Evolutionary conservation across 1,140 invertebrate genomes (phyloP), one percentile per base, ranked within the genome.

Genomic region (Sarcophaga peregrina): DNA sequence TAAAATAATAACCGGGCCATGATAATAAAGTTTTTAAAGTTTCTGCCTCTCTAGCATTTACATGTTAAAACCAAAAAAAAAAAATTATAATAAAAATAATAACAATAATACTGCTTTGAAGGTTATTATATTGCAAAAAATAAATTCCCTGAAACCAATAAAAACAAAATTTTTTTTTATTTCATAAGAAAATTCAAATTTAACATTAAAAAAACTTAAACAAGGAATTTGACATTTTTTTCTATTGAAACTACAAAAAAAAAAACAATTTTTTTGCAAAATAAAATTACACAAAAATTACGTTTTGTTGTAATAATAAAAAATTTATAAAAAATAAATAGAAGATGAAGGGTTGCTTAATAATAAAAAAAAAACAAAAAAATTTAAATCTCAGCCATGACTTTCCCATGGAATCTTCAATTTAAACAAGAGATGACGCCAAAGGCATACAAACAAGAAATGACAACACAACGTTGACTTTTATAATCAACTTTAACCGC

Each of bases 381-480:
- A 76, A 13, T 52, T 4, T 37, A 1, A 37, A 4, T 4, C n/a
- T n/a, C 25, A 37, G 25, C 25, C 25, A 37, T 37, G 25, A 78
- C 50, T 78, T 78, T 78, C 75, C 75, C 75, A 78, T 78, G 47
- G 25, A 48, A 78, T 52, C 20, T 78, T 50, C 47, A 17, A 17
- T 74, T 74, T 13, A 9, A 45, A 74, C 75, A 68, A 68, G 47
- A 78, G 25, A 50, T n/a, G 25, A 78, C n/a, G 50, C 9, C 45
- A 9, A 45, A 78, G 37, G 25, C 25, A 37, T 37, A 37, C 25
- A 37, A 37, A 37, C 25, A 37, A 37, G 25, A 37, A 37, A 37
- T 37, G 25, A 37, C 25, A 37, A 37, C 25, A 37, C 25, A 37
- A 37, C 4, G 25, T 37, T 37, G 25, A 37, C 25, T 37, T 37